Evolutionary conservation across 2,888 invertebrate genomes (phyloP), one percentile per base, ranked within the genome.

Genomic region (Embidobia sp.): DNA sequence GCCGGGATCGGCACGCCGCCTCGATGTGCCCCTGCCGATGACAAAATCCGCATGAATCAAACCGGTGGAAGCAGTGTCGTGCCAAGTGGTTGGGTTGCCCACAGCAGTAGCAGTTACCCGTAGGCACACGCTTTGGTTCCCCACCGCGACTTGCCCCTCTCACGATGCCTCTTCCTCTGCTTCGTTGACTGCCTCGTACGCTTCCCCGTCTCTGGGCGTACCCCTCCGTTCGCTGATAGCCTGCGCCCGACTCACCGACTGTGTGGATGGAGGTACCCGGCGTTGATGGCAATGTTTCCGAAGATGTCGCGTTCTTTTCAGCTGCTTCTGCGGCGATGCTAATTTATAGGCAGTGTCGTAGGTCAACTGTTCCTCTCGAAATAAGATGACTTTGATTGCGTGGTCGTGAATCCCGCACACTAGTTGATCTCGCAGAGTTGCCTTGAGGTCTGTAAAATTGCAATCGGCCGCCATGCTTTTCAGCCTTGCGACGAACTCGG

Each of bases 351-450:
- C 48, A 7, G 22, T n/a, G 0, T 61, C 61, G n/a, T 29, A 13
- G 8, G 48, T 61, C 1, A 29, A 19, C 11, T 37, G n/a, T 0
- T 48, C 37, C 11, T 48, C 27, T 3, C 61, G 33, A 16, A 48
- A 61, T 11, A 61, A 26, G 3, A 61, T 6, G 6, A 37, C 15
- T 48, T 27, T 48, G 7, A 61, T 61, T 10, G 61, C n/a, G 27
- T 61, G 61, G 11, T 27, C 16, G 18, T 22, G 16, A n/a, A 48
- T 2, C 1, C 48, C 61, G 18, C 44, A 59, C 5, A 59, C 27
- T 33, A 59, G 11, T 33, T 80, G 78, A 69, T 81, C 81, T 15
- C 77, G 33, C n/a, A 81, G 42, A 1, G 76, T 66, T 2, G 37
- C 22, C 10, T 49, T 59, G 16, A 78, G 22, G 16, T 76, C 61